Evolutionary conservation across 92 coral and sea anemone species (phyloP).

Genomic region (Umimayanthus kanabou): DNA sequence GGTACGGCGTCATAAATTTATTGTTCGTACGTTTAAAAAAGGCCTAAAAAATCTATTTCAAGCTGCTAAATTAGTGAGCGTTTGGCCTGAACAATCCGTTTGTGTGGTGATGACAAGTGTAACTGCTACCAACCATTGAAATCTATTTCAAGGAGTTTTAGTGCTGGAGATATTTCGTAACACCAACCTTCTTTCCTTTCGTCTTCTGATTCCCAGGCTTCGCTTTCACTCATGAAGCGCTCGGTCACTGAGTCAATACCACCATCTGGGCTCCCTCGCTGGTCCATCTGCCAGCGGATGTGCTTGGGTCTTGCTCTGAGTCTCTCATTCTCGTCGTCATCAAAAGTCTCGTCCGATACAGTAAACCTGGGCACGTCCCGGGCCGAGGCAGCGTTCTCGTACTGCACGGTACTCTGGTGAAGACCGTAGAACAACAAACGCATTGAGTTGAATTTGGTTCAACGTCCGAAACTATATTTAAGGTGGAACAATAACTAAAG

Average conservation of each 20-base stretch:
- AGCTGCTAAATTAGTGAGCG: not conserved
- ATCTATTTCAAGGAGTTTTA: not conserved
- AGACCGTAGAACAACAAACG: not conserved
- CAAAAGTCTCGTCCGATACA: conserved; percentile 73
- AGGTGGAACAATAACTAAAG: no score
- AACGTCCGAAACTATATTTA: no score
- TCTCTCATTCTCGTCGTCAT: conserved; percentile 53
- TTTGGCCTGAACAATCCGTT: not conserved
- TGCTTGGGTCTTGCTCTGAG: conserved; percentile 52
- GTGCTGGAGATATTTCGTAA: not conserved
- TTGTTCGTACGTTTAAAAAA: no score
- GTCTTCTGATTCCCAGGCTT: conserved; percentile 80
- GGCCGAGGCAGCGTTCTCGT: conserved; percentile 90
- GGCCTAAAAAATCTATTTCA: no score
- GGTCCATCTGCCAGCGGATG: conserved; percentile 74
- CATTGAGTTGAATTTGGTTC: not conserved
- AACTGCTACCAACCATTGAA: not conserved
- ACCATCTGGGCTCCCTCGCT: conserved; percentile 72
- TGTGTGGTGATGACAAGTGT: no score
- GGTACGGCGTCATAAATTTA: no score
- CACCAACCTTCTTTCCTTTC: conserved; percentile 55
- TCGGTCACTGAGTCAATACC: conserved; percentile 89
- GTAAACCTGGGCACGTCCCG: conserved; percentile 82
- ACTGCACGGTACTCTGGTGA: conserved; percentile 31
- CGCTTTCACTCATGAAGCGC: conserved; percentile 75